Evolutionary conservation across 2,113 vertebrate genomes (phyloP).

Genomic region (Arvicanthis niloticus): DNA sequence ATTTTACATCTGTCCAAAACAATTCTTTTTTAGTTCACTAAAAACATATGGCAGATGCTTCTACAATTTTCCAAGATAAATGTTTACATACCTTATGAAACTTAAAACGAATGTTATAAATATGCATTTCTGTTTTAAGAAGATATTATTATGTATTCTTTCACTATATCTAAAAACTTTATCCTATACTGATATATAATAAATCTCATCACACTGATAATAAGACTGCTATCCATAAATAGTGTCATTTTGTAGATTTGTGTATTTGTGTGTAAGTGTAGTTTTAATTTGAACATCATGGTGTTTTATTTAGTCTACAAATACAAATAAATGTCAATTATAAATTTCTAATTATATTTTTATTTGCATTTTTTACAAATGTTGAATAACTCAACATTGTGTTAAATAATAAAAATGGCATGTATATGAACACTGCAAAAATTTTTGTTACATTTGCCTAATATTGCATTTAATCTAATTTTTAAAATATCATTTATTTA

Average conservation of each 20-base stretch:
- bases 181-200: not conserved
- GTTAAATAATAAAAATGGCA: not conserved
- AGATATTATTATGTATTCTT: not conserved
- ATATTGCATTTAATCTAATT: not conserved
- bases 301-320: not conserved
- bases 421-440: not conserved
- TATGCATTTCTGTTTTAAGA: not conserved
- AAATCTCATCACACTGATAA: not conserved
- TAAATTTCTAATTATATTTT: not conserved
- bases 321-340: not conserved
- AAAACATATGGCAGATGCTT: not conserved
- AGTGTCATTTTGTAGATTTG: not conserved
- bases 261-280: not conserved
- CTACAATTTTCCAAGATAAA: not conserved
- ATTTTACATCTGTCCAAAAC: not conserved
- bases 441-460: not conserved
- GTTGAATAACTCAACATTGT: not conserved
- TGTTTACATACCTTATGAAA: not conserved
- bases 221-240: not conserved
- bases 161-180: not conserved
- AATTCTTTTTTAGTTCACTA: not conserved
- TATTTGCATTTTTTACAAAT: not conserved
- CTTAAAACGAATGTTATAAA: not conserved
- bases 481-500: not conserved
- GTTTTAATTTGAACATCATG: not conserved